These are phyloP conservation scores for Perca schrenkii DNA, from an alignment of 2,113 vertebrate genomes.

Conservation along the genomic window DNA sequence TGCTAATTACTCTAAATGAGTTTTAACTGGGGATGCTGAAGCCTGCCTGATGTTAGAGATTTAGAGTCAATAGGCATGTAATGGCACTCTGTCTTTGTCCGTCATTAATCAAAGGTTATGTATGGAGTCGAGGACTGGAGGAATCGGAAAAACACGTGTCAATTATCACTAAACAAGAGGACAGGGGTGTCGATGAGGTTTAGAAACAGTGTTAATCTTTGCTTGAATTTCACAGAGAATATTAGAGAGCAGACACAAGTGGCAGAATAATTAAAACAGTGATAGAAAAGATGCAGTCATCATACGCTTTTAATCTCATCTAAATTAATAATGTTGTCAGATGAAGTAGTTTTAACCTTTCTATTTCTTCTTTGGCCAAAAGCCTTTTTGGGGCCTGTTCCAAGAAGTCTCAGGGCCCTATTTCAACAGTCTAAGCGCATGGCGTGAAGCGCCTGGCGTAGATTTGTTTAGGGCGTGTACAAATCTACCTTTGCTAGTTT, in stretches of 20 bases:
- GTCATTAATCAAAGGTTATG: slow-evolving; percentile 78
- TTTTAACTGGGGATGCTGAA: slow-evolving; percentile 73
- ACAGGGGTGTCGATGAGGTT: slow-evolving; percentile 37
- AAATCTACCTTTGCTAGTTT: too few species aligned
- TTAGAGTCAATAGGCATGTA: slow-evolving; percentile 77
- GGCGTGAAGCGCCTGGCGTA: too few species aligned
- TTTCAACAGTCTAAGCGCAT: too few species aligned
- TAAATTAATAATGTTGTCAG: not conserved
- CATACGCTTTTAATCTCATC: not conserved
- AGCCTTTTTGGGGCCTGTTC: not conserved
- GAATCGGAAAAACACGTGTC: slow-evolving; percentile 68
- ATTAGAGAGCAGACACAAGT: not conserved
- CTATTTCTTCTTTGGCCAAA: not conserved
- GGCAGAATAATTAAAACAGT: not conserved
- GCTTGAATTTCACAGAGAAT: slow-evolving; percentile 20
- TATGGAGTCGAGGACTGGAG: slow-evolving; percentile 40
- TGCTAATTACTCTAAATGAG: slow-evolving; percentile 78
- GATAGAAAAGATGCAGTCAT: not conserved
- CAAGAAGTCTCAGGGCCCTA: not conserved
- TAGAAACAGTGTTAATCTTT: slow-evolving; percentile 29
- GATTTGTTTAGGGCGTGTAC: too few species aligned
- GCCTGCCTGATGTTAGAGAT: slow-evolving; percentile 75
- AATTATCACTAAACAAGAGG: slow-evolving; percentile 56
- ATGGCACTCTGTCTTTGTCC: slow-evolving; percentile 71
- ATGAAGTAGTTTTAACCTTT: not conserved